phyloP scores from a whole-genome alignment of 1,140 invertebrate genomes.

The Grapholita molesta region DNA sequence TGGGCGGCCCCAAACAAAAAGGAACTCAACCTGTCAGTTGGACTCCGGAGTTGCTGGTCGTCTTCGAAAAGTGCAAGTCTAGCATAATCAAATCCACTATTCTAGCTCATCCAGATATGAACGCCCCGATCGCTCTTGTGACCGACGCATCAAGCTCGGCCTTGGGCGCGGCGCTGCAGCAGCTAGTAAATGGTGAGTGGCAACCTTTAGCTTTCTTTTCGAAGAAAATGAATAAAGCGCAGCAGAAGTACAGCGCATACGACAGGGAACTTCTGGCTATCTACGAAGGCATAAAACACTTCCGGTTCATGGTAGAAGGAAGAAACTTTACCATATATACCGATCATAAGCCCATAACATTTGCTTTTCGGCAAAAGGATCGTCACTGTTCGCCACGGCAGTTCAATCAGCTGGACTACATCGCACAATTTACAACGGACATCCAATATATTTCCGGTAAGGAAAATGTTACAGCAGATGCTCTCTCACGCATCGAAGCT shows the following conservation, averaged over 20 bases:
- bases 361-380: background rate
- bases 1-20: constrained; percentile 22
- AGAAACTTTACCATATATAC: constrained; percentile 40
- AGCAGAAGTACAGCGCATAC: constrained; percentile 40
- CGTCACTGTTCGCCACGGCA: background rate
- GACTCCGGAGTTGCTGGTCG: constrained; percentile 5
- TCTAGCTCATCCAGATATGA: constrained; percentile 40
- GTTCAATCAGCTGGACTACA: background rate
- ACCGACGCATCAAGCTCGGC: constrained; percentile 57
- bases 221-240: constrained; percentile 24
- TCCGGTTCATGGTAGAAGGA: constrained; percentile 46
- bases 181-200: constrained; percentile 27
- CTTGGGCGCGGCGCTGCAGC: constrained; percentile 48
- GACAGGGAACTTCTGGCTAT: constrained; percentile 52
- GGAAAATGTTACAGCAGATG: background rate
- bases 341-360: constrained; percentile 21
- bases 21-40: constrained; percentile 16
- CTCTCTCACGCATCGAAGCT: background rate
- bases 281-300: constrained; percentile 41
- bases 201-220: constrained; percentile 43
- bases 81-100: constrained; percentile 18
- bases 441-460: background rate
- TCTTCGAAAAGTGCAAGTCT: constrained; percentile 23
- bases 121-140: constrained; percentile 45
- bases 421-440: background rate